A percentile compares a stretch with the other conserved stretches of the same genome.
Conservation (phyloP, 2,113 vertebrate genomes). For the Corythornis vintsioides region DNA sequence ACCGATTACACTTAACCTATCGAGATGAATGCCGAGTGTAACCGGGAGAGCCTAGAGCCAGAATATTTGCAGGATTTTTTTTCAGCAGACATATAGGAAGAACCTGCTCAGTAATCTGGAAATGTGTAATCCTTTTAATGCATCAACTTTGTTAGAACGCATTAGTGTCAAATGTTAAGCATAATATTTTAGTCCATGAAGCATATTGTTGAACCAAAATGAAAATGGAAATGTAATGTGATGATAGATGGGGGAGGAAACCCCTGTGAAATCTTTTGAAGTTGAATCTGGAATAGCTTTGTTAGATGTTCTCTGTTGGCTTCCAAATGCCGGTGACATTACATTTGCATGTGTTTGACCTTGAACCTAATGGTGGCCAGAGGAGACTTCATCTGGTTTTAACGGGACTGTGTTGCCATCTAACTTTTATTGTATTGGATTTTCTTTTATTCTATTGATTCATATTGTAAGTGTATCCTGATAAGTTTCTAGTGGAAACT, state of each 20-base stretch:
- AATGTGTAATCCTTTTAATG: conserved; percentile 55
- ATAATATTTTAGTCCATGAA: conserved; percentile 3
- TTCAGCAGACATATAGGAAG: conserved; percentile 18
- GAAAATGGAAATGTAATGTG: background rate
- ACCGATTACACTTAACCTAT: background rate
- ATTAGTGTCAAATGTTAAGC: conserved; percentile 61
- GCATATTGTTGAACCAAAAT: conserved; percentile 15
- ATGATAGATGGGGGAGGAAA: background rate
- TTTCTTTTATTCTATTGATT: background rate
- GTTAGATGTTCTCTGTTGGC: background rate
- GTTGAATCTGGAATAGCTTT: background rate
- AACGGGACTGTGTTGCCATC: background rate
- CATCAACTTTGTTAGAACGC: conserved; percentile 7
- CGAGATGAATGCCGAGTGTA: background rate
- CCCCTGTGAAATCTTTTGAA: background rate
- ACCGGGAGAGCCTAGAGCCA: background rate
- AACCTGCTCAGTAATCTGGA: conserved; percentile 51
- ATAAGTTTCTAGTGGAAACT: background rate
- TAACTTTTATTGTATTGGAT: background rate
- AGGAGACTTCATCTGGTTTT: background rate
- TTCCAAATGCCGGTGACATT: background rate
- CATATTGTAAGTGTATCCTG: background rate
- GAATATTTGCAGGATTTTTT: background rate
- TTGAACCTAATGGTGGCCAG: background rate
- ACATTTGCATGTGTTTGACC: background rate